Evolutionary conservation across 2,888 invertebrate species (phyloP).

Genomic region (Agonopterix heracliana): DNA sequence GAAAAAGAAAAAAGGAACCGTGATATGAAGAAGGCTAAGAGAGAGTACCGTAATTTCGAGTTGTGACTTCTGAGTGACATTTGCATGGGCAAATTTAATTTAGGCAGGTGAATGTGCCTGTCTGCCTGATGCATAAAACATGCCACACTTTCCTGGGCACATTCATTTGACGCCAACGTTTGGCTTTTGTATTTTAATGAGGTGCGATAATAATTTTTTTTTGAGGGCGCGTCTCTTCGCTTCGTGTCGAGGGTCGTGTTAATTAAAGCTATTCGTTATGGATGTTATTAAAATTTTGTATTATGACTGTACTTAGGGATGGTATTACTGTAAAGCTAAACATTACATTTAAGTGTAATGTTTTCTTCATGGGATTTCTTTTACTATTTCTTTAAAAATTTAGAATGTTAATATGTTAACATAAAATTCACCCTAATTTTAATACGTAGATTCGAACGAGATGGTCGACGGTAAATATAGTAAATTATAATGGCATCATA

Average conservation of each 20-base stretch:
- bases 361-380: too few relatives aligned
- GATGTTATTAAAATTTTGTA: neutral
- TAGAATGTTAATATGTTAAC: too few relatives aligned
- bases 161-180: slow-evolving; percentile 33
- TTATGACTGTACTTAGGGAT: too few relatives aligned
- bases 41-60: slow-evolving; percentile 26
- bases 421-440: too few relatives aligned
- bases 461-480: too few relatives aligned
- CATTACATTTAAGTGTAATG: too few relatives aligned
- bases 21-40: slow-evolving; percentile 24
- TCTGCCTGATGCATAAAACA: slow-evolving; percentile 53
- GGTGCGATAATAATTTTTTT: slow-evolving; percentile 34
- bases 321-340: too few relatives aligned
- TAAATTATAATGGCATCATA: too few relatives aligned
- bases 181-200: slow-evolving; percentile 52
- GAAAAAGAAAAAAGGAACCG: slow-evolving; percentile 28
- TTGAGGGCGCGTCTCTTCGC: slow-evolving; percentile 4
- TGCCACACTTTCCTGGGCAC: slow-evolving; percentile 38
- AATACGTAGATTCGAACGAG: too few relatives aligned
- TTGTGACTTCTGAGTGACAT: slow-evolving; percentile 50
- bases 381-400: too few relatives aligned
- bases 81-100: slow-evolving; percentile 56
- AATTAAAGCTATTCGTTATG: neutral
- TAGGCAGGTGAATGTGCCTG: slow-evolving; percentile 46
- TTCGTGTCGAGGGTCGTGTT: neutral